Base-by-base conservation (phyloP, 92 coral and sea anemone genomes). In the Actinostola sp. region DNA sequence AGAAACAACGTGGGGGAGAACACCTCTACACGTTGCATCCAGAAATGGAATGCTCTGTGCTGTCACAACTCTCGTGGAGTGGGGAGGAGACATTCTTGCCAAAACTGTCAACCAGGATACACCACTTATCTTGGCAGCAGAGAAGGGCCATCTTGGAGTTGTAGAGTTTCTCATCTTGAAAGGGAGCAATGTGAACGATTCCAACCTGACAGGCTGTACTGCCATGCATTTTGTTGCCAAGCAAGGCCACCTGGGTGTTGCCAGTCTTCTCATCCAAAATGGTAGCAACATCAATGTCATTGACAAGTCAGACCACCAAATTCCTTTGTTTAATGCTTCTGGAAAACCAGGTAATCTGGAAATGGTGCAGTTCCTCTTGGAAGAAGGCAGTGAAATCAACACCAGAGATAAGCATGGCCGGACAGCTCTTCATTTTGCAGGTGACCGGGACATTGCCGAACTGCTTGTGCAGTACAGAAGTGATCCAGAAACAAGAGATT, bases 1-100 rank as follows among this genome's bases (percentile, higher is more conserved):
- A 56, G 75, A 80, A n/a, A 73, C 90, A 38, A 85, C 86, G 0
- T 85, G 90, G 90, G 90, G 86, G 15, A 55, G 80, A 54, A 85
- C 82, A 41, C 86, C 90, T n/a, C 79, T 85, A 24, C 90, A 85
- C 21, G 76, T 74, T 16, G 90, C 90, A 12, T 86, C 90, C 3
- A 50, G 64, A 4, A 85, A 85, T 30, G 90, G 86, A 8, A 53
- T 66, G 17, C 79, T 56, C 6, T 41, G 44, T 1, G 61, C 69
- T 41, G 57, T 85, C 31, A 39, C 23, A 26, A 44, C 72, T 45
- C 83, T 85, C 27, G 75, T 75, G 55, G 72, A 80, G 25, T 68
- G 80, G 79, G 86, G 90, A 34, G 90, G 82, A 1, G 57, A 80
- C 64, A 66, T 85, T 17, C 54, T 63, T 23, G 70, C 90, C 23